A percentile compares a stretch with the other conserved stretches of the same genome.
Evolutionary conservation across 1,140 invertebrate species (phyloP).

Genomic region (Sweltsa coloradensis): DNA sequence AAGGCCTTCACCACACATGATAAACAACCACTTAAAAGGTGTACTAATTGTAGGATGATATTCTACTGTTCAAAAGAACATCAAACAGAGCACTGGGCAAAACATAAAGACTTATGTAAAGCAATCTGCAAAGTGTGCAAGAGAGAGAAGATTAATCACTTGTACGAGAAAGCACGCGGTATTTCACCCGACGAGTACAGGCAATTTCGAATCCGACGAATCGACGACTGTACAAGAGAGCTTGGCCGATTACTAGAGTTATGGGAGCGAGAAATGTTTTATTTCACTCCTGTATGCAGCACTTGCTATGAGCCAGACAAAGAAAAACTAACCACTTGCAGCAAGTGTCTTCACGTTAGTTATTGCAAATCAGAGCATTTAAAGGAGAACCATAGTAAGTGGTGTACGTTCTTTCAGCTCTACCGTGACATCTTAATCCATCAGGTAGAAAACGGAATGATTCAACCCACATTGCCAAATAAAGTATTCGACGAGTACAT

Average conservation of each 20-base stretch:
- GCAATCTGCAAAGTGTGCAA: constrained; percentile 20
- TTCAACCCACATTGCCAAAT: constrained; percentile 27
- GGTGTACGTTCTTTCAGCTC: constrained; percentile 29
- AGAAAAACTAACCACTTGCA: constrained; percentile 35
- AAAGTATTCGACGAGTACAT: constrained; percentile 36
- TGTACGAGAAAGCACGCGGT: constrained; percentile 36
- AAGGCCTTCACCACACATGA: constrained; percentile 17
- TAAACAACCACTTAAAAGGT: constrained; percentile 25
- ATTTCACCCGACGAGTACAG: constrained; percentile 42
- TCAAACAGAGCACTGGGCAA: constrained; percentile 27
- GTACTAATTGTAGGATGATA: constrained; percentile 34
- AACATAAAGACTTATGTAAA: constrained; percentile 35
- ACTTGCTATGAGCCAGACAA: constrained; percentile 37
- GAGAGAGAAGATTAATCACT: constrained; percentile 26
- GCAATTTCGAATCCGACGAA: constrained; percentile 42
- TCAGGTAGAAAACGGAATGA: constrained; percentile 27
- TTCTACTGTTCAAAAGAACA: constrained; percentile 39
- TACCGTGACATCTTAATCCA: constrained; percentile 25
- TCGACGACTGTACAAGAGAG: constrained; percentile 40
- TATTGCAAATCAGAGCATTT: constrained; percentile 25
- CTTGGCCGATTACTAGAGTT: constrained; percentile 41
- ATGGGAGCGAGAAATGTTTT: constrained; percentile 51
- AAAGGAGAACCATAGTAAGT: constrained; percentile 22
- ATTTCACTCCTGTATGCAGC: constrained; percentile 49
- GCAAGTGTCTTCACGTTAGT: constrained; percentile 39